phyloP scores from a whole-genome alignment of 2,113 vertebrate genomes.

The Taxidea taxus region DNA sequence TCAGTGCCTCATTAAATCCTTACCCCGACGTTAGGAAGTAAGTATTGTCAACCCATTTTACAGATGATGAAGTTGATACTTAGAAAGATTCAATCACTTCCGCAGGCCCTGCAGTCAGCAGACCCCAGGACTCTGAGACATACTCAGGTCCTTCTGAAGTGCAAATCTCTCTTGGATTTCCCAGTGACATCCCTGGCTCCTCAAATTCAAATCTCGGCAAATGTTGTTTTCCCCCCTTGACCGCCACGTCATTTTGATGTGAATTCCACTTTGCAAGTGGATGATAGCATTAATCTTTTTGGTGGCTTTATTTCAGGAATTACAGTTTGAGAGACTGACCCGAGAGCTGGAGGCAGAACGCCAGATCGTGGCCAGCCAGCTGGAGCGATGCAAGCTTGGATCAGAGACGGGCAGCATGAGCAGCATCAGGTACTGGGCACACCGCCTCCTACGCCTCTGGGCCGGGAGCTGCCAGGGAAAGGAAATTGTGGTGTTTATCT shows the following conservation, averaged over 20 bases:
- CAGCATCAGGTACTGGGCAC: slow-evolving; percentile 92
- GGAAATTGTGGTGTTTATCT: neutral
- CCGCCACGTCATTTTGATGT: neutral
- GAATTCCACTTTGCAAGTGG: neutral
- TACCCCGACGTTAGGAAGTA: neutral
- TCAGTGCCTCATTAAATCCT: neutral
- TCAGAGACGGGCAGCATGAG: slow-evolving; percentile 98
- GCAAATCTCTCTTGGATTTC: neutral
- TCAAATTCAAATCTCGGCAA: neutral
- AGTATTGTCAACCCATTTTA: neutral
- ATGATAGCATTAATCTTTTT: slow-evolving; percentile 34
- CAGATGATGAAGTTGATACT: neutral
- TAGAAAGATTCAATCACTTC: neutral
- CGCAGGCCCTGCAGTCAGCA: too few species aligned
- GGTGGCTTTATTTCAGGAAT: slow-evolving; percentile 86
- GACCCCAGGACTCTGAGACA: neutral
- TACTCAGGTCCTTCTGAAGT: neutral
- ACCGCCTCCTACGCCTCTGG: neutral
- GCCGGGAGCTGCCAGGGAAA: neutral
- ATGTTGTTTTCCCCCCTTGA: rapidly evolving
- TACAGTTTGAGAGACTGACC: slow-evolving; percentile 98
- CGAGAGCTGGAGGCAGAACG: slow-evolving; percentile 98
- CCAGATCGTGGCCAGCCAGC: slow-evolving; percentile 96
- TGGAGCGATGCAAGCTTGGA: slow-evolving; percentile 99
- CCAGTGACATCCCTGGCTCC: neutral